A percentile compares a stretch with the other conserved stretches of the same genome.
Evolutionary conservation across 2,797 vertebrate species (phyloP).

Genomic region (Chiroxiphia lanceolata): DNA sequence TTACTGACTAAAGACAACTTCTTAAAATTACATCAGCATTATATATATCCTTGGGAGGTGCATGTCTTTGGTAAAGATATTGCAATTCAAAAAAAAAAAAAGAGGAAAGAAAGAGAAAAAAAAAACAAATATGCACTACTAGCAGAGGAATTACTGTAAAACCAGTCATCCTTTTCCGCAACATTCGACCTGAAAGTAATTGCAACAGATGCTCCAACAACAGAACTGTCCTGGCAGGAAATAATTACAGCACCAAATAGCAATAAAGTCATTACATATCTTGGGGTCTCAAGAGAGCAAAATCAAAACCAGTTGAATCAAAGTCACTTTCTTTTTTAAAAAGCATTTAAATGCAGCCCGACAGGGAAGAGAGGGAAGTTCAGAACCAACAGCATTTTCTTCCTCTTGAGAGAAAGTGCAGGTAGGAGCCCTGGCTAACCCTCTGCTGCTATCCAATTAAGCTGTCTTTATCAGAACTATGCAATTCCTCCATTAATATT

Average conservation of each 20-base stretch:
- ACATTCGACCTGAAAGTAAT: background rate
- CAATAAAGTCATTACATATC: background rate
- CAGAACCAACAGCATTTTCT: background rate
- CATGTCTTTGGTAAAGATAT: background rate
- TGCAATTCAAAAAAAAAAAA: background rate
- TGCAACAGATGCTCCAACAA: background rate
- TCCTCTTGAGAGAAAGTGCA: background rate
- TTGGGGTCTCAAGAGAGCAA: fast-evolving
- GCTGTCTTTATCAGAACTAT: background rate
- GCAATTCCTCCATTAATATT: background rate
- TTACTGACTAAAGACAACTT: background rate
- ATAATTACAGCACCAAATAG: background rate
- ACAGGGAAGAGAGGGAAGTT: background rate
- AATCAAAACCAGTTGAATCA: background rate
- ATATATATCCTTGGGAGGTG: background rate
- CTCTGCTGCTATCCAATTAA: background rate
- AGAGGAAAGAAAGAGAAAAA: fast-evolving
- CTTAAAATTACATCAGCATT: background rate
- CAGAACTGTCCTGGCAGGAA: background rate
- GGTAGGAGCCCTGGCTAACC: background rate
- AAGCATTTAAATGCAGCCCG: background rate
- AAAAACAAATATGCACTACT: background rate
- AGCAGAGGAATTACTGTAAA: background rate
- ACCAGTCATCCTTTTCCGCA: background rate
- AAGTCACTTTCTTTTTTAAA: background rate